These are phyloP conservation scores for Myiothlypis chrysogaster DNA, from an alignment of 2,797 vertebrate species.

Conservation along the genomic window DNA sequence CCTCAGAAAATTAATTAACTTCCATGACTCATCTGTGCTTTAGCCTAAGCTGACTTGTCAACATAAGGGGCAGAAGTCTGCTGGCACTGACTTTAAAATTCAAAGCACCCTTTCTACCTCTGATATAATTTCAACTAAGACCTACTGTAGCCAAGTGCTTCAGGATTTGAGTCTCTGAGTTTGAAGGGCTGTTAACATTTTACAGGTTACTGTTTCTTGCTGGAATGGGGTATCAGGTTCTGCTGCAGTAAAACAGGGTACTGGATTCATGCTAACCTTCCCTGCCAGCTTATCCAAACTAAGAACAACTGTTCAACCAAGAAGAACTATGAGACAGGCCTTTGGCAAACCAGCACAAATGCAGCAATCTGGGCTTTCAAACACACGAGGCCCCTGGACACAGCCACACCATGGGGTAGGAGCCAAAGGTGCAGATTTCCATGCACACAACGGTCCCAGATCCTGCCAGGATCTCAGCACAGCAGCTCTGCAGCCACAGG, in stretches of 20 bases:
- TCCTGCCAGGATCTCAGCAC: neutral
- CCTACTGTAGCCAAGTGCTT: neutral
- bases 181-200: neutral
- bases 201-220: neutral
- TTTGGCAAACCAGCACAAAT: neutral
- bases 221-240: neutral
- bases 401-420: accelerated
- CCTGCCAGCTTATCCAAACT: neutral
- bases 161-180: neutral
- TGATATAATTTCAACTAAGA: neutral
- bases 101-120: neutral
- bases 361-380: neutral
- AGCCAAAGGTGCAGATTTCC: neutral
- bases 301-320: neutral
- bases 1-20: slow-evolving; percentile 52
- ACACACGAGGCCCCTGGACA: accelerated
- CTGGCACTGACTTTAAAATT: neutral
- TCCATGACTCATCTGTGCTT: slow-evolving; percentile 17
- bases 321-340: neutral
- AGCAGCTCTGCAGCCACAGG: accelerated
- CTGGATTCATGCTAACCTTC: neutral
- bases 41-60: slow-evolving; percentile 14
- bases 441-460: accelerated
- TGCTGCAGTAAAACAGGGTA: neutral
- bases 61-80: neutral